These are phyloP conservation scores for Acrocephalus kingi DNA, from an alignment of 2,113 vertebrate genomes.

Conservation along the genomic window DNA sequence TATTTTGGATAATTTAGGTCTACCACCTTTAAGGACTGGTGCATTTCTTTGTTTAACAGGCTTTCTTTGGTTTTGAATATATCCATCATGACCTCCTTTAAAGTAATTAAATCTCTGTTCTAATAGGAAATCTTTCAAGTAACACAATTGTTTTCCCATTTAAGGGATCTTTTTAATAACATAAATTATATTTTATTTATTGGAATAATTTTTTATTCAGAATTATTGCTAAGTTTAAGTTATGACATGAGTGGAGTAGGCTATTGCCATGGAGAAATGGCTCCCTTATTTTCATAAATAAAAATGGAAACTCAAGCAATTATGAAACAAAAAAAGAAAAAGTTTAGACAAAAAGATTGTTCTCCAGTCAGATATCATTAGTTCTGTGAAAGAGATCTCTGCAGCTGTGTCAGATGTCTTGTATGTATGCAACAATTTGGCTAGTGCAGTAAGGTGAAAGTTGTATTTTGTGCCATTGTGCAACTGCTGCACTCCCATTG, in stretches of 20 bases:
- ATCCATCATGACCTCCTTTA: background rate
- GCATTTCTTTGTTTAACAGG: background rate
- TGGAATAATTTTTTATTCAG: background rate
- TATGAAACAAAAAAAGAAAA: background rate
- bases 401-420: background rate
- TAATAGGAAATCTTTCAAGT: background rate
- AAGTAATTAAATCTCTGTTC: background rate
- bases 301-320: background rate
- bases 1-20: background rate
- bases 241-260: background rate
- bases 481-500: background rate
- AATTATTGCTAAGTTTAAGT: background rate
- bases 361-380: background rate
- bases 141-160: background rate
- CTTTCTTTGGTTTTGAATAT: background rate
- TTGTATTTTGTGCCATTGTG: slow-evolving; percentile 2
- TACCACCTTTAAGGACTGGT: background rate
- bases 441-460: slow-evolving; percentile 12
- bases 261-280: background rate
- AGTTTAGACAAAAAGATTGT: background rate
- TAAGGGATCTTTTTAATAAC: background rate
- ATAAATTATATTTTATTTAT: background rate
- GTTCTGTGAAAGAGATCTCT: background rate
- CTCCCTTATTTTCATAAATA: background rate
- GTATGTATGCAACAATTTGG: background rate